These are phyloP conservation scores for Thereva nobilitata DNA, from an alignment of 2,888 invertebrate genomes.

Conservation along the genomic window DNA sequence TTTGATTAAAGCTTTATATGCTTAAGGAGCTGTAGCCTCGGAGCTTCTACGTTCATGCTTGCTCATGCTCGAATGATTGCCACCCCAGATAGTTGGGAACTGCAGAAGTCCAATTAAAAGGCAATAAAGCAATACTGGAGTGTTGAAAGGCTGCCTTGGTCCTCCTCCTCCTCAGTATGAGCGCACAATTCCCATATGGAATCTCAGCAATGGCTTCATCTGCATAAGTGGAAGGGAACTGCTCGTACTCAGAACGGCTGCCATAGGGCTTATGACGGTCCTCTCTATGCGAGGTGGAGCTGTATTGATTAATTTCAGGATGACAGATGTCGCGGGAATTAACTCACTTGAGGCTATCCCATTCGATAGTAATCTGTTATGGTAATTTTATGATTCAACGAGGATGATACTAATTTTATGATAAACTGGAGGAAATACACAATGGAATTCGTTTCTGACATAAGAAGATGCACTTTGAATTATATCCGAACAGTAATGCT, in stretches of 20 bases:
- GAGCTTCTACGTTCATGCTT: slow-evolving; percentile 8
- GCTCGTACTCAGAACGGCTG: background rate
- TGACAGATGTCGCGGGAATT: slow-evolving; percentile 36
- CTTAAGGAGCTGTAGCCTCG: background rate
- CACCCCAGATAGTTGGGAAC: slow-evolving; percentile 15
- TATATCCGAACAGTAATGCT: no score
- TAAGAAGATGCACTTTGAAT: no score
- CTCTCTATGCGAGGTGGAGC: slow-evolving; percentile 14
- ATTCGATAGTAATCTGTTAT: slow-evolving; percentile 30
- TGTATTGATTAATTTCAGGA: slow-evolving; percentile 32
- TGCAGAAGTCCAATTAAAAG: slow-evolving; percentile 37
- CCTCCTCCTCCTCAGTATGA: background rate
- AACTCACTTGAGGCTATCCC: slow-evolving; percentile 29
- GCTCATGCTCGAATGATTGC: slow-evolving; percentile 29
- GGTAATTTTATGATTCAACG: slow-evolving; percentile 30
- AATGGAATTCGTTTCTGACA: no score
- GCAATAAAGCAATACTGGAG: slow-evolving; percentile 36
- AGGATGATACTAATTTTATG: no score
- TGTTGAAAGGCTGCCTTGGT: slow-evolving; percentile 35
- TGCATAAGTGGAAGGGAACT: slow-evolving; percentile 19
- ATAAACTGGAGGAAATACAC: no score
- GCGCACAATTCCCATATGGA: slow-evolving; percentile 22
- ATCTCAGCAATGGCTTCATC: slow-evolving; percentile 24
- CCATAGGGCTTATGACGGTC: background rate
- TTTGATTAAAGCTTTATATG: slow-evolving; percentile 35